A percentile compares a stretch with the other conserved stretches of the same genome.
Conservation (phyloP, 2,888 invertebrate genomes). For the Mallateleia sp. region DNA sequence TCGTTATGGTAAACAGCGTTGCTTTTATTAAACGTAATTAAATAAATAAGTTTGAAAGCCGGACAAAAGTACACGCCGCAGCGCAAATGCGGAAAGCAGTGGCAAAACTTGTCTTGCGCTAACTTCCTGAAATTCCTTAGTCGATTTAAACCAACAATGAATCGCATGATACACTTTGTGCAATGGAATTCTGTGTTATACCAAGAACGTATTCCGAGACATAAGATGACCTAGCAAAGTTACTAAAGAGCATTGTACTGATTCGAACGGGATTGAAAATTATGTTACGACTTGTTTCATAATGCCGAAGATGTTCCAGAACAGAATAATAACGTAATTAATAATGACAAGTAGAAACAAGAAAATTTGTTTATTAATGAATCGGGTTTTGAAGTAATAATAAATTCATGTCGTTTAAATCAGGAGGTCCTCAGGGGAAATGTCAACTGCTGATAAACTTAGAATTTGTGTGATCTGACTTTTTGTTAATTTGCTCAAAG, state of each 20-base stretch:
- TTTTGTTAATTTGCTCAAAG: too few relatives aligned
- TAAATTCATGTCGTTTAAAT: too few relatives aligned
- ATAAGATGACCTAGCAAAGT: conserved; percentile 65
- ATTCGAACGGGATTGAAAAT: conserved; percentile 55
- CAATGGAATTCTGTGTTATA: conserved; percentile 69
- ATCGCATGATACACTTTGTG: conserved; percentile 68
- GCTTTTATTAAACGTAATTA: conserved; percentile 64
- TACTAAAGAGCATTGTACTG: conserved; percentile 65
- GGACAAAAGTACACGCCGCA: conserved; percentile 48
- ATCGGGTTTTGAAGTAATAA: too few relatives aligned
- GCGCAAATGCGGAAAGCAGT: conserved; percentile 44
- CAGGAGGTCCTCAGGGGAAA: too few relatives aligned
- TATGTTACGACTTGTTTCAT: conserved; percentile 48
- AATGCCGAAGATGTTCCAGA: conserved; percentile 28
- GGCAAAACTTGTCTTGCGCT: conserved; percentile 62
- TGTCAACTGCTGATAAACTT: too few relatives aligned
- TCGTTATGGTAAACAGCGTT: conserved; percentile 30
- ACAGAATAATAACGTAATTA: conserved; percentile 8
- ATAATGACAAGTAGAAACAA: too few relatives aligned
- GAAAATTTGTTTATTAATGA: too few relatives aligned
- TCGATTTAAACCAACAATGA: conserved; percentile 71
- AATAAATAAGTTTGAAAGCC: conserved; percentile 61
- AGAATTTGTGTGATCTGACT: too few relatives aligned
- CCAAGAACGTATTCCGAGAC: conserved; percentile 63
- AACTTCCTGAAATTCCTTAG: conserved; percentile 68